A percentile compares a stretch with the other conserved stretches of the same genome.
Evolutionary conservation across 2,797 vertebrate genomes (phyloP).

Genomic region (Scleropages formosus): DNA sequence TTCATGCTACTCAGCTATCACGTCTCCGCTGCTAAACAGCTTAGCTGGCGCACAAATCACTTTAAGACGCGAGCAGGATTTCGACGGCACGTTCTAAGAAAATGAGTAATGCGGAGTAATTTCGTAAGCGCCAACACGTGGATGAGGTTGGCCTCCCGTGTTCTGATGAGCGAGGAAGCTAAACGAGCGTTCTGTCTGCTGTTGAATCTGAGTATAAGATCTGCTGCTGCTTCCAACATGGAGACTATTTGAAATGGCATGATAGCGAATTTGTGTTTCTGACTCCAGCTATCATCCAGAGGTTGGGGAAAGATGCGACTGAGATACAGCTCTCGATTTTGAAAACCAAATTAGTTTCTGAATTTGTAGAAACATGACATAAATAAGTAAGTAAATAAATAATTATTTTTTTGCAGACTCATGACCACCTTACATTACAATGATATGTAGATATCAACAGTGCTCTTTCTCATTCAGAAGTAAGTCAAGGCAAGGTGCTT

Average conservation of each 20-base stretch:
- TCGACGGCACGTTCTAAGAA: neutral
- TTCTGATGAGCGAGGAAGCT: neutral
- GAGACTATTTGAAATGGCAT: neutral
- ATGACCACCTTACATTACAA: neutral
- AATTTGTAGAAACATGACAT: neutral
- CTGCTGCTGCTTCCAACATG: slow-evolving; percentile 13
- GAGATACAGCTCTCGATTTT: slow-evolving; percentile 12
- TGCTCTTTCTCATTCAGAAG: neutral
- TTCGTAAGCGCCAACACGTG: neutral
- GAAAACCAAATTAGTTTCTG: neutral
- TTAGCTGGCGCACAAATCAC: too few relatives aligned
- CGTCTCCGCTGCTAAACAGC: too few relatives aligned
- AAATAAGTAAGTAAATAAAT: neutral
- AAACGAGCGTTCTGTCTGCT: neutral
- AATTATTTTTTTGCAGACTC: neutral
- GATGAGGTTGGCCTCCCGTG: neutral
- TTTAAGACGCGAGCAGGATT: too few relatives aligned
- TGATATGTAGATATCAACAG: neutral
- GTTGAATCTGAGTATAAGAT: neutral
- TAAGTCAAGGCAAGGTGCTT: neutral
- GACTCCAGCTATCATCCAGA: neutral
- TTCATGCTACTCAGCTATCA: too few relatives aligned
- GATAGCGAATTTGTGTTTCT: neutral
- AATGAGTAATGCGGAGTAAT: neutral
- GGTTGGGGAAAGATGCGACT: neutral